phyloP scores from a whole-genome alignment of 2,797 vertebrate species.

The Monodelphis domestica region DNA sequence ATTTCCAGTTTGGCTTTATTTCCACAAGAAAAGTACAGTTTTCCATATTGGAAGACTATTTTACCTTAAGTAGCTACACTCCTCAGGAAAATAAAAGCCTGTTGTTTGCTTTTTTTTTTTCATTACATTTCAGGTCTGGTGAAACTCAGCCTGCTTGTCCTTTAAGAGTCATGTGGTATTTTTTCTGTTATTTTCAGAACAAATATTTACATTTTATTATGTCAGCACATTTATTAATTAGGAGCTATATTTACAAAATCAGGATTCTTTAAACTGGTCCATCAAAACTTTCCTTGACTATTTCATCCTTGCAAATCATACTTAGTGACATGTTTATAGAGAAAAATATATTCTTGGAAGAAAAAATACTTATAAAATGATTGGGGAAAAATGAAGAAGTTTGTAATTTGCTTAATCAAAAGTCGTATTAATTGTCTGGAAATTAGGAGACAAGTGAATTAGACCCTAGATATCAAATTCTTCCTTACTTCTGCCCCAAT shows the following conservation, averaged over 20 bases:
- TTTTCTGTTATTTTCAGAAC: neutral
- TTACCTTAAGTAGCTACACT: slow-evolving; percentile 2
- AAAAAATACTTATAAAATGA: neutral
- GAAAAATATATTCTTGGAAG: slow-evolving; percentile 24
- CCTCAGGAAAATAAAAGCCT: slow-evolving; percentile 18
- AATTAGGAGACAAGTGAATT: neutral
- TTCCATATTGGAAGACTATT: slow-evolving; percentile 43
- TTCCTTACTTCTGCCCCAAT: neutral
- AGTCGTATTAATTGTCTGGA: neutral
- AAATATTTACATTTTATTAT: slow-evolving; percentile 9
- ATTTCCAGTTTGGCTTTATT: slow-evolving; percentile 41
- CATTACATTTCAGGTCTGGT: neutral
- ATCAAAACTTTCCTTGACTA: slow-evolving; percentile 8
- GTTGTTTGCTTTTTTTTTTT: neutral
- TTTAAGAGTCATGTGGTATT: slow-evolving; percentile 12
- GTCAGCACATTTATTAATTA: slow-evolving; percentile 16
- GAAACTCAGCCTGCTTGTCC: neutral
- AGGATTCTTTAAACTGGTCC: slow-evolving; percentile 14
- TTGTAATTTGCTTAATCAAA: neutral
- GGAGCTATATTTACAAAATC: neutral
- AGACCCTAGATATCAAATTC: neutral
- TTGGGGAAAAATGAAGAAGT: neutral
- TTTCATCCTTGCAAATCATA: slow-evolving; percentile 35
- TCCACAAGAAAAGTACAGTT: slow-evolving; percentile 2
- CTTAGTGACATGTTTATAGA: slow-evolving; percentile 29